A percentile compares a stretch with the other conserved stretches of the same genome.
Conservation (phyloP, 2,888 invertebrate genomes). For the Halictus quadricinctus region DNA sequence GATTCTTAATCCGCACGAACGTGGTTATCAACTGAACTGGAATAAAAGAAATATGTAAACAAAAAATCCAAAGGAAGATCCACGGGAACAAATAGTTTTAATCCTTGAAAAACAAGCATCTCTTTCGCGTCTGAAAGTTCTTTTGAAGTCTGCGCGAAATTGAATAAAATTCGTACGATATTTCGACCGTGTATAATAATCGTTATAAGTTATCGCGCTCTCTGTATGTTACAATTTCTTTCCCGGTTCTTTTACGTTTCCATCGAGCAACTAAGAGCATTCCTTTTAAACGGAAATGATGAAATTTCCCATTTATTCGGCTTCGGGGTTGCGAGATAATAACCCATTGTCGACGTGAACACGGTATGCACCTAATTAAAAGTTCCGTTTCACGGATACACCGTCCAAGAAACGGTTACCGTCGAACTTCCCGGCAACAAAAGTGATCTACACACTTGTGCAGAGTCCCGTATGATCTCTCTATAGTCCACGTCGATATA, state of each 20-base stretch:
- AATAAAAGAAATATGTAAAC: not conserved
- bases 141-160: not conserved
- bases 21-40: not conserved
- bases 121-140: not conserved
- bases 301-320: not conserved
- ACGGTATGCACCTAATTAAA: slow-evolving; percentile 11
- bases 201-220: not conserved
- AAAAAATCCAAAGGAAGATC: not conserved
- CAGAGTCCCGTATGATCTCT: not conserved
- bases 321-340: not conserved
- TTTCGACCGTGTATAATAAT: not conserved
- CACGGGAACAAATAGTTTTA: slow-evolving; percentile 5
- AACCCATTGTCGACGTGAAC: slow-evolving; percentile 2
- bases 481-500: not conserved
- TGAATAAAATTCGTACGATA: not conserved
- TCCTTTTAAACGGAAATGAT: not conserved
- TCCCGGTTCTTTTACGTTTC: not conserved
- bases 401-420: not conserved
- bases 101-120: not conserved
- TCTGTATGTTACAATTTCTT: not conserved
- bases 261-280: not conserved
- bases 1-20: slow-evolving; percentile 5
- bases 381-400: not conserved
- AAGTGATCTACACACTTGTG: not conserved
- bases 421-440: not conserved